These are phyloP conservation scores for Chydorus sphaericus DNA, from an alignment of 2,888 invertebrate species.

Conservation along the genomic window DNA sequence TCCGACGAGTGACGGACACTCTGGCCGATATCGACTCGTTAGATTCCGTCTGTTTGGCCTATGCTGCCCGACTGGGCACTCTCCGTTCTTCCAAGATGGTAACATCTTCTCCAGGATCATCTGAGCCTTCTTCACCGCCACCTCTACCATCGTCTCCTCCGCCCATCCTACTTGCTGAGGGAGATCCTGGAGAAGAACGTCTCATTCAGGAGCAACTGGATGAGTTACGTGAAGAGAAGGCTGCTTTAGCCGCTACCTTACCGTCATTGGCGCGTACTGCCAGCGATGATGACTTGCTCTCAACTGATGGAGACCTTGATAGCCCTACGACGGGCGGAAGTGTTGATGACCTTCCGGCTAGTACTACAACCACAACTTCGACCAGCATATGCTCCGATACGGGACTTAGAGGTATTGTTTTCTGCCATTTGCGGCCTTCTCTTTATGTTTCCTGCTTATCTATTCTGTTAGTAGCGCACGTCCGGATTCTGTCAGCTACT, in stretches of 20 bases:
- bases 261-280: conserved; percentile 67
- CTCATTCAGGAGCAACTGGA: conserved; percentile 60
- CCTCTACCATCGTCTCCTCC: neutral
- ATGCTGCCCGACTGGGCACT: conserved; percentile 58
- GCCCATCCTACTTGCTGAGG: neutral
- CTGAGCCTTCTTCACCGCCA: neutral
- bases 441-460: too few relatives aligned
- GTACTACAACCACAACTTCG: too few relatives aligned
- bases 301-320: conserved; percentile 45
- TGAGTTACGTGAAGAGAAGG: conserved; percentile 68
- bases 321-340: conserved; percentile 5
- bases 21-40: conserved; percentile 79
- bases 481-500: neutral
- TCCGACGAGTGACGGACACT: conserved; percentile 66
- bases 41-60: conserved; percentile 74
- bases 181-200: conserved; percentile 41
- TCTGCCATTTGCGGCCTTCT: neutral
- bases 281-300: conserved; percentile 72
- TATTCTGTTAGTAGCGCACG: too few relatives aligned
- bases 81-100: conserved; percentile 54
- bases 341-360: conserved; percentile 5
- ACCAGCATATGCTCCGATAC: too few relatives aligned
- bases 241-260: conserved; percentile 58
- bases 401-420: neutral
- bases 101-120: conserved; percentile 8